These are phyloP conservation scores for Psittacus erithacus DNA, from an alignment of 2,113 vertebrate species.

Conservation along the genomic window DNA sequence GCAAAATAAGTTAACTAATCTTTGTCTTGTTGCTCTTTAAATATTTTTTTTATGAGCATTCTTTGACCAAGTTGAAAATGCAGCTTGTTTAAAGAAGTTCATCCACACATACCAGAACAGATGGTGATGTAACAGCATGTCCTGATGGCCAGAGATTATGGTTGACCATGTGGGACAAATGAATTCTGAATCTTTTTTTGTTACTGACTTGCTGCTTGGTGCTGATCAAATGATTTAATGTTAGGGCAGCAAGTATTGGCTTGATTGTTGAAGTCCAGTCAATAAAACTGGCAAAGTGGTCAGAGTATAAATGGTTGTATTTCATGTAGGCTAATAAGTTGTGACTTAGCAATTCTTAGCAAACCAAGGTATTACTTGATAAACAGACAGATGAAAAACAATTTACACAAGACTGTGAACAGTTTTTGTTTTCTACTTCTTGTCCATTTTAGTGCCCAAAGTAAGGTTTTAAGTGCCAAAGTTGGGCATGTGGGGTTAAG, in stretches of 20 bases:
- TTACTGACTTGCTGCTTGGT: background rate
- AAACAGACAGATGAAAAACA: background rate
- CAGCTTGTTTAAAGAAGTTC: background rate
- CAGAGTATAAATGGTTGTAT: background rate
- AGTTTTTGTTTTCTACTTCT: background rate
- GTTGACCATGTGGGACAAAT: background rate
- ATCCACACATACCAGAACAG: background rate
- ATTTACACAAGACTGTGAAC: background rate
- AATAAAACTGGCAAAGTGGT: background rate
- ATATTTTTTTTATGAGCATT: background rate
- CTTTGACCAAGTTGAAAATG: background rate
- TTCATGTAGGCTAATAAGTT: background rate
- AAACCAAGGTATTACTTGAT: background rate
- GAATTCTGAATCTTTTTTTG: background rate
- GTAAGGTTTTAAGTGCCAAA: background rate
- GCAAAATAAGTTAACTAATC: background rate
- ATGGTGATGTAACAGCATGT: background rate
- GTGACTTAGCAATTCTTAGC: background rate
- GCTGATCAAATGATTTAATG: background rate
- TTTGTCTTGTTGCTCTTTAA: background rate
- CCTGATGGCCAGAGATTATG: background rate
- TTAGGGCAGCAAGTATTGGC: accelerated
- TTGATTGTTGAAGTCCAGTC: background rate
- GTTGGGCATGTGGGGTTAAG: background rate
- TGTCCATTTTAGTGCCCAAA: background rate